A percentile compares a stretch with the other conserved stretches of the same genome.
phyloP scores from a whole-genome alignment of 1,140 invertebrate species.

The Agrypnia vestita region DNA sequence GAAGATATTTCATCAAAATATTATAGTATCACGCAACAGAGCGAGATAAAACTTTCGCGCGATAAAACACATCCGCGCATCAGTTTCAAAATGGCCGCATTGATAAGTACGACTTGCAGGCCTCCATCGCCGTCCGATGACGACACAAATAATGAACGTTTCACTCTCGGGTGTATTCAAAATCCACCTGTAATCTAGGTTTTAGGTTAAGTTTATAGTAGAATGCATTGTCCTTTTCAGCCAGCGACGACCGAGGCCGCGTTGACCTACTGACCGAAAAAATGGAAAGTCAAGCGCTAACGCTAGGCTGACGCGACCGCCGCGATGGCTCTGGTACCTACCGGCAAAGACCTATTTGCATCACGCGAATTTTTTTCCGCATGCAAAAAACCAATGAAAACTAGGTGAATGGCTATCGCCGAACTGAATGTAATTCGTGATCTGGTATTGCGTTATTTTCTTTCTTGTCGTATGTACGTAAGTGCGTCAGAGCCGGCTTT shows the following conservation, averaged over 20 bases:
- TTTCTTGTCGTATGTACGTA: neutral
- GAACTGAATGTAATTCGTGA: constrained; percentile 3
- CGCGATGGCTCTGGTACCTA: neutral
- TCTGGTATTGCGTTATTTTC: neutral
- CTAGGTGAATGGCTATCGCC: constrained; percentile 1
- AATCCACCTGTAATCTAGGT: constrained; percentile 45
- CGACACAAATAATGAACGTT: constrained; percentile 12
- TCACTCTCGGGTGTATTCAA: constrained; percentile 18
- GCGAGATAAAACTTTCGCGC: too few relatives aligned
- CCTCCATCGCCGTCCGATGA: neutral
- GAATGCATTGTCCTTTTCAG: constrained; percentile 38
- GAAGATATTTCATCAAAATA: too few relatives aligned
- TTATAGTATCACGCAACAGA: too few relatives aligned
- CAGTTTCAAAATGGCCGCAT: neutral
- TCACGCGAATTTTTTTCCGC: neutral
- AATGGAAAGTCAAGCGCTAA: constrained; percentile 44
- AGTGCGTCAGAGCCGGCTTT: too few relatives aligned
- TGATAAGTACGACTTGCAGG: too few relatives aligned
- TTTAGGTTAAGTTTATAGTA: constrained; percentile 50
- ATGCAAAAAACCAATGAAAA: neutral
- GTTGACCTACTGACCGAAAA: constrained; percentile 49
- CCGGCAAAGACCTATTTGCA: neutral
- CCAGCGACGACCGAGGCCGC: constrained; percentile 8
- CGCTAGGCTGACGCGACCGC: constrained; percentile 25
- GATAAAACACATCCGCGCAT: too few relatives aligned